Base-by-base conservation (phyloP, 2,113 vertebrate genomes). In the Cyprinodon variegatus region DNA sequence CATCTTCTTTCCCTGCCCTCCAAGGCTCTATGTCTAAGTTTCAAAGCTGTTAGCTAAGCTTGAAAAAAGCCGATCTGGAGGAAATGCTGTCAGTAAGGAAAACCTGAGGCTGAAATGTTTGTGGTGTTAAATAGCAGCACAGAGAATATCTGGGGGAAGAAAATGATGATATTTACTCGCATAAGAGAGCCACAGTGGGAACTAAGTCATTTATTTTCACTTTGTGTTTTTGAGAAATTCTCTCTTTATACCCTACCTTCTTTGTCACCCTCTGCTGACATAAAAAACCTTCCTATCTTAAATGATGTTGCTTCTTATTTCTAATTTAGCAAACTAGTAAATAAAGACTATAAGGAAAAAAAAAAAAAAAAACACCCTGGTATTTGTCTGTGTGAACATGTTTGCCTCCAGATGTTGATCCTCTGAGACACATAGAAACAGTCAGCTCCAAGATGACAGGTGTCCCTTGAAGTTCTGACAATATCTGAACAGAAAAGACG, bases 401-500 rank as follows among this genome's bases (percentile, higher is more conserved):
- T 74, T 41, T 75, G 38, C 46, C 66, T 83, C 70, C 46, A 72
- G 75, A 66, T 61, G 72, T 76, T n/a, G 20, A 48, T 81, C 60
- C 76, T 46, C 17, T 45, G 66, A 76, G 61, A 74, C 14, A 60
- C 3, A 64, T 9, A 65, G 43, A 77, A 57, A 48, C 66, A 20
- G 39, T 39, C 9, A 9, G 12, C 62, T 83, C 74, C 1, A 77
- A 77, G 68, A 88, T 88, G 84, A 87, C 86, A 83, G 89, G 70
- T 88, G 89, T 89, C 84, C 74, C 88, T 89, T 78, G 72, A 73
- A 73, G 70, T 85, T 59, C 82, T n/a, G 2, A 37, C 65, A 7
- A 61, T 65, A 70, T 76, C 78, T 82, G 79, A 82, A 85, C 76
- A 89, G 81, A 83, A 87, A 70, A 64, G 73, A 83, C 2, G 15